phyloP scores from a whole-genome alignment of 2,888 invertebrate genomes.

The Tipula helvola region DNA sequence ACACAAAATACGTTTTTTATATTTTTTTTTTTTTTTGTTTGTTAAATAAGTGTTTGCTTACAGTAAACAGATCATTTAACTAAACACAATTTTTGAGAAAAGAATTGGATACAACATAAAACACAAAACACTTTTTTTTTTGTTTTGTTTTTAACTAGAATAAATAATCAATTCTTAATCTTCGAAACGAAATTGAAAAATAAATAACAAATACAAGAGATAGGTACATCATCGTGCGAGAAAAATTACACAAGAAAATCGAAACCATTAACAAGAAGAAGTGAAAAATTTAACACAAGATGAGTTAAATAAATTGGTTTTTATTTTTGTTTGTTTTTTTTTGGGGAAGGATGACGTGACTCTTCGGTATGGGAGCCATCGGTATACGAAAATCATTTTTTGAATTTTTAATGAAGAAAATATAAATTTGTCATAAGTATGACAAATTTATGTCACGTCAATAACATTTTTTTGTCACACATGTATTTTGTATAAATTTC shows the following conservation, averaged over 20 bases:
- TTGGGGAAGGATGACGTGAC: background rate
- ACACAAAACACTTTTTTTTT: background rate
- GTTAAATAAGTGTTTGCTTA: background rate
- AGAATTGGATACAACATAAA: background rate
- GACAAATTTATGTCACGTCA: background rate
- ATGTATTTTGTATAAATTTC: background rate
- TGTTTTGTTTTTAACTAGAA: background rate
- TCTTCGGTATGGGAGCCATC: background rate
- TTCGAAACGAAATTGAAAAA: background rate
- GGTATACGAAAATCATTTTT: background rate
- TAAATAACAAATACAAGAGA: background rate
- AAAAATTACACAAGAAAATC: background rate
- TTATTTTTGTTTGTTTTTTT: background rate
- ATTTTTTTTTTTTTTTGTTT: background rate
- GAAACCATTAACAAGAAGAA: conserved; percentile 4
- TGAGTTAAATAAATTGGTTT: background rate
- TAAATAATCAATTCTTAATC: conserved; percentile 4
- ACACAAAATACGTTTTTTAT: background rate
- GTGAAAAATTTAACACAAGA: background rate
- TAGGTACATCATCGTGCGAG: background rate
- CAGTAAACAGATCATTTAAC: background rate
- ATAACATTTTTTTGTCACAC: background rate
- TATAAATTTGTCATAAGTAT: background rate
- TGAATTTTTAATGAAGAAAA: background rate
- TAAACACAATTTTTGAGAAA: background rate